phyloP scores from a whole-genome alignment of 2,113 vertebrate species.

The Cephalopholis sonnerati region DNA sequence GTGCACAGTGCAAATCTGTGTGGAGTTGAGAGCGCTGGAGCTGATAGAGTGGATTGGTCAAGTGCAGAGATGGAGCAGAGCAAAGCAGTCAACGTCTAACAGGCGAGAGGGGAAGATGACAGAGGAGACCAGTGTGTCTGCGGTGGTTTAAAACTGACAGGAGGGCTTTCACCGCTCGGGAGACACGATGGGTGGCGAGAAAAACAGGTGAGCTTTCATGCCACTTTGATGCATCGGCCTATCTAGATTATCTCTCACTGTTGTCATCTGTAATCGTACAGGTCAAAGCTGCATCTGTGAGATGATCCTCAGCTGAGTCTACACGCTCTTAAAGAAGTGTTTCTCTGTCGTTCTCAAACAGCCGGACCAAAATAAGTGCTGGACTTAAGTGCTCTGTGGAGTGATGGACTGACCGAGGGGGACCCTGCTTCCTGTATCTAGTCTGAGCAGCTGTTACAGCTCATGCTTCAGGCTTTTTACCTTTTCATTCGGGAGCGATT shows the following conservation, averaged over 20 bases:
- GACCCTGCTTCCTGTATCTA: conserved; percentile 51
- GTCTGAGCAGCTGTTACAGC: conserved; percentile 25
- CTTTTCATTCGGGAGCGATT: conserved; percentile 23
- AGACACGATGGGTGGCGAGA: conserved; percentile 34
- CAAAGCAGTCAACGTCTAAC: conserved; percentile 48
- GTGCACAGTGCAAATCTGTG: conserved; percentile 61
- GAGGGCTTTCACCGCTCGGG: conserved; percentile 45
- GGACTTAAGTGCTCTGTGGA: conserved; percentile 50
- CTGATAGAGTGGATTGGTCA: conserved; percentile 75
- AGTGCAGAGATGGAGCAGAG: conserved; percentile 72
- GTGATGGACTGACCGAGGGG: conserved; percentile 36
- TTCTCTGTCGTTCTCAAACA: conserved; percentile 28
- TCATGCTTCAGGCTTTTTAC: conserved; percentile 15
- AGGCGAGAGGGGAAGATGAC: conserved; percentile 39
- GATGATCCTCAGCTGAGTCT: conserved; percentile 46
- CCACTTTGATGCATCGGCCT: conserved; percentile 37
- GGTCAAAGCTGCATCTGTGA: conserved; percentile 41
- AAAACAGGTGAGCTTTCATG: conserved; percentile 64
- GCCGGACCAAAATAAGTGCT: conserved; percentile 45
- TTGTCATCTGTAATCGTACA: conserved; percentile 23
- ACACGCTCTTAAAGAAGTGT: conserved; percentile 19
- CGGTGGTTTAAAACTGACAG: conserved; percentile 54
- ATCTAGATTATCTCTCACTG: conserved; percentile 35
- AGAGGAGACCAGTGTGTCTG: conserved; percentile 34
- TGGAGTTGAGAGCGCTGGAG: conserved; percentile 57